Evolutionary conservation across 35 echinoderm and acorn worm species (phyloP).

Genomic region (Ophiothrix spiculata): DNA sequence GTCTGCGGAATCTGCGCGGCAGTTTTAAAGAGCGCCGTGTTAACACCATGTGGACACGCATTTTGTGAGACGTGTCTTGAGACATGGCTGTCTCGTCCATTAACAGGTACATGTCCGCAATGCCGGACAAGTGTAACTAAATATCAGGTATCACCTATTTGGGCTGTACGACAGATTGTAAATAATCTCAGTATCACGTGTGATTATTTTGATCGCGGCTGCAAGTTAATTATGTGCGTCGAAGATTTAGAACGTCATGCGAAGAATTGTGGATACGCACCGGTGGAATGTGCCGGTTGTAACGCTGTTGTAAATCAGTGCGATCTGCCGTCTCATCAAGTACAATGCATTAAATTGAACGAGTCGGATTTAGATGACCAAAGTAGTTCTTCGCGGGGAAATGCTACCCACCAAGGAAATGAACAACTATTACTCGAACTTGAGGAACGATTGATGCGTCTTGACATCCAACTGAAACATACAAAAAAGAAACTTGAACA

Average conservation of each 20-base stretch:
- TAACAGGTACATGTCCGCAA: conserved; percentile 70
- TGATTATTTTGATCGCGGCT: conserved; percentile 64
- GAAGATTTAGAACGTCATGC: conserved; percentile 59
- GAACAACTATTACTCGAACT: conserved; percentile 24
- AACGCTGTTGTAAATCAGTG: conserved; percentile 42
- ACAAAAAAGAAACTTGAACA: conserved; percentile 71
- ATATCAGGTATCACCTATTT: conserved; percentile 73
- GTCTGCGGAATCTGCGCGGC: conserved; percentile 85
- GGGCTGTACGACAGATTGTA: conserved; percentile 78
- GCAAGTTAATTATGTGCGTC: conserved; percentile 49
- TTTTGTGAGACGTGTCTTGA: conserved; percentile 80
- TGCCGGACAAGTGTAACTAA: conserved; percentile 58
- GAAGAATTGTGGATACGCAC: conserved; percentile 65
- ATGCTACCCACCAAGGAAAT: background rate
- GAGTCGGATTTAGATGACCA: conserved; percentile 24
- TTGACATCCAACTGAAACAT: conserved; percentile 79
- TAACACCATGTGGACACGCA: conserved; percentile 78
- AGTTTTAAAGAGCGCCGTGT: conserved; percentile 71
- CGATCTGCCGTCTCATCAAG: conserved; percentile 59
- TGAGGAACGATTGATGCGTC: conserved; percentile 27
- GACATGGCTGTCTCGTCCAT: conserved; percentile 78
- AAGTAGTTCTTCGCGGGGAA: background rate
- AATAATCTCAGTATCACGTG: conserved; percentile 71
- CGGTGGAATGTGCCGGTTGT: conserved; percentile 62
- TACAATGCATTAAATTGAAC: conserved; percentile 34